phyloP scores from a whole-genome alignment of 2,888 invertebrate species.

The Eretmocerus hayati region DNA sequence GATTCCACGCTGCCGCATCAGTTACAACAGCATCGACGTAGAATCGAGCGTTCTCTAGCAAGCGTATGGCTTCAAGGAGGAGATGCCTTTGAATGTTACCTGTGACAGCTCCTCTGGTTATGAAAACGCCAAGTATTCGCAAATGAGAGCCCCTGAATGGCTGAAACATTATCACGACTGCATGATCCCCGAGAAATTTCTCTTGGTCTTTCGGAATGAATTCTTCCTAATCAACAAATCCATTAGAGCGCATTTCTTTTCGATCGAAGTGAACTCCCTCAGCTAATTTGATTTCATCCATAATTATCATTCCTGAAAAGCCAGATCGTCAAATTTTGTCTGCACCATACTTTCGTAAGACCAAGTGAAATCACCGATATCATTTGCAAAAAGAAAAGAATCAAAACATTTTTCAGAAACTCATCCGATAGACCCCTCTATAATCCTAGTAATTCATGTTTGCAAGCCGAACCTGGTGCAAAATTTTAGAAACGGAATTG shows the following conservation, averaged over 20 bases:
- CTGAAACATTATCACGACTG: slow-evolving; percentile 26
- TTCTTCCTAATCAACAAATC: neutral
- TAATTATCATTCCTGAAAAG: slow-evolving; percentile 2
- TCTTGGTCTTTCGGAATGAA: too few relatives aligned
- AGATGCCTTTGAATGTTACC: neutral
- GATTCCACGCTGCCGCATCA: slow-evolving; percentile 7
- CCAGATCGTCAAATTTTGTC: too few relatives aligned
- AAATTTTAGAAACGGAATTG: too few relatives aligned
- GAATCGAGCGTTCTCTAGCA: slow-evolving; percentile 3
- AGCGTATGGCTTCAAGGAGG: neutral
- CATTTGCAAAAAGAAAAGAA: too few relatives aligned
- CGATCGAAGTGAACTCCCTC: neutral
- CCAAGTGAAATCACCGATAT: too few relatives aligned
- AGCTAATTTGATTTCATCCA: slow-evolving; percentile 7
- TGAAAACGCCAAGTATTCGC: slow-evolving; percentile 24
- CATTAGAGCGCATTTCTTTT: neutral
- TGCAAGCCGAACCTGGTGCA: too few relatives aligned
- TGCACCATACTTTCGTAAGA: too few relatives aligned
- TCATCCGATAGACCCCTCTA: too few relatives aligned
- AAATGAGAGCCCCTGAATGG: slow-evolving; percentile 23
- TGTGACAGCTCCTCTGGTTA: slow-evolving; percentile 12
- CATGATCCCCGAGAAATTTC: slow-evolving; percentile 25
- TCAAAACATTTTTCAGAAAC: too few relatives aligned
- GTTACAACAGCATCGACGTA: slow-evolving; percentile 11
- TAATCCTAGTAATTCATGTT: too few relatives aligned